Percentiles rank a stretch among this genome's conserved stretches.
Evolutionary conservation across 2,888 invertebrate genomes (phyloP).

Genomic region (Cremastobaeus sp.): DNA sequence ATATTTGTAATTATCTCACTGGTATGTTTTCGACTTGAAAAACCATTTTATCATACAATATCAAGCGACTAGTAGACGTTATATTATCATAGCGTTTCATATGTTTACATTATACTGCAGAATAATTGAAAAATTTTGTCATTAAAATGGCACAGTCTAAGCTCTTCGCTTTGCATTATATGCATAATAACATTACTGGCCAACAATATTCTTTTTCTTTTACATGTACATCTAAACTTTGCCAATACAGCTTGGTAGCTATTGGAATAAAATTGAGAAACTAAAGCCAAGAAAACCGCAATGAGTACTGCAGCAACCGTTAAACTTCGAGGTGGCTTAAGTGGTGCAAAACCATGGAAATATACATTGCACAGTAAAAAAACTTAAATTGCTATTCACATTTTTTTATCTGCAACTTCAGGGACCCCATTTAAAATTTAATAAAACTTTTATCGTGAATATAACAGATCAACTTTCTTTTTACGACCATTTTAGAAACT

Average conservation of each 20-base stretch:
- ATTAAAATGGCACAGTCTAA: too few species aligned
- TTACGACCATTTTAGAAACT: too few species aligned
- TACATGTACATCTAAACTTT: conserved; percentile 29
- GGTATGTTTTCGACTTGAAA: too few species aligned
- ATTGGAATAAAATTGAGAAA: conserved; percentile 26
- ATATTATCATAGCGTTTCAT: too few species aligned
- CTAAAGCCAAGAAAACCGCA: conserved; percentile 34
- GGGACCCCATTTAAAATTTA: conserved; percentile 15
- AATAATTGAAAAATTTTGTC: too few species aligned
- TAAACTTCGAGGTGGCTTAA: conserved; percentile 26
- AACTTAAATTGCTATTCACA: conserved; percentile 25
- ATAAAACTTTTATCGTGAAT: conserved; percentile 23
- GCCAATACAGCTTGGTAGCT: conserved; percentile 24
- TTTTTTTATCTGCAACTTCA: conserved; percentile 10
- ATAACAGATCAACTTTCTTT: too few species aligned
- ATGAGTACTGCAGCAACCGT: conserved; percentile 35
- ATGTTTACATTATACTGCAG: too few species aligned
- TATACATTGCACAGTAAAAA: conserved; percentile 30
- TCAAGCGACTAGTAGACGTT: too few species aligned
- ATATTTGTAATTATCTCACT: too few species aligned
- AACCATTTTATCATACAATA: too few species aligned
- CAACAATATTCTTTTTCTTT: conserved; percentile 19
- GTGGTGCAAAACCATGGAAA: conserved; percentile 15
- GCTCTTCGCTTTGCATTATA: too few species aligned
- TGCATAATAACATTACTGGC: conserved; percentile 28